phyloP scores from a whole-genome alignment of 2,797 vertebrate species.

The Adrianichthys oophorus region DNA sequence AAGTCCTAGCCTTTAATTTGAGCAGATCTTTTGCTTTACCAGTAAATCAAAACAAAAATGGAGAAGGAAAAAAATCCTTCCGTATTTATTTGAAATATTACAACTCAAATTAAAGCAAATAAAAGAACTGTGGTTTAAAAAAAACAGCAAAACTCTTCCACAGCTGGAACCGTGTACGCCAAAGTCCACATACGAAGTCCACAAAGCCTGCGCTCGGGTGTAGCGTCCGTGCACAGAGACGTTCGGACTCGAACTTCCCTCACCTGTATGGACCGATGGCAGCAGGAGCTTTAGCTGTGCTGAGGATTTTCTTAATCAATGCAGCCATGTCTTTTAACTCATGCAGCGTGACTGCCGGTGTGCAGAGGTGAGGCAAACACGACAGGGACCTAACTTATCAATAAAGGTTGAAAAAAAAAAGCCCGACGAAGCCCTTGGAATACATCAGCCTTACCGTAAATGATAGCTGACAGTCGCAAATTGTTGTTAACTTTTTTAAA shows the following conservation, averaged over 20 bases:
- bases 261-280: slow-evolving; percentile 93
- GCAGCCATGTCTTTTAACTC: slow-evolving; percentile 61
- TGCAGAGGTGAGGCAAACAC: too few species aligned
- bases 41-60: too few species aligned
- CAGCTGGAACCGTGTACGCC: not conserved
- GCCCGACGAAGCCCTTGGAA: not conserved
- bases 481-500: not conserved
- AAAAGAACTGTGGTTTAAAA: too few species aligned
- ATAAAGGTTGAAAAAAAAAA: not conserved
- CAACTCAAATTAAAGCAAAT: too few species aligned
- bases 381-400: too few species aligned
- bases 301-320: slow-evolving; percentile 84
- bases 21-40: too few species aligned
- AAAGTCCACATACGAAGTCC: slow-evolving; percentile 26
- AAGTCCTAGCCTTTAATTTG: too few species aligned
- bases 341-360: too few species aligned
- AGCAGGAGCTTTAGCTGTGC: slow-evolving; percentile 79
- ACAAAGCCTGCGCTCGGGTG: slow-evolving; percentile 3
- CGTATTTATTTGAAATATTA: too few species aligned
- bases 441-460: slow-evolving; percentile 36
- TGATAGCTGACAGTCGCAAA: not conserved
- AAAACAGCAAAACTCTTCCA: not conserved
- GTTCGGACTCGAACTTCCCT: slow-evolving; percentile 16
- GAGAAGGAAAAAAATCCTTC: too few species aligned
- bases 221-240: too few species aligned